A percentile compares a stretch with the other conserved stretches of the same genome.
These are phyloP conservation scores for Sanderia malayensis DNA, from an alignment of 30 jellyfish, hydroid and myxozoan genomes.

Conservation along the genomic window DNA sequence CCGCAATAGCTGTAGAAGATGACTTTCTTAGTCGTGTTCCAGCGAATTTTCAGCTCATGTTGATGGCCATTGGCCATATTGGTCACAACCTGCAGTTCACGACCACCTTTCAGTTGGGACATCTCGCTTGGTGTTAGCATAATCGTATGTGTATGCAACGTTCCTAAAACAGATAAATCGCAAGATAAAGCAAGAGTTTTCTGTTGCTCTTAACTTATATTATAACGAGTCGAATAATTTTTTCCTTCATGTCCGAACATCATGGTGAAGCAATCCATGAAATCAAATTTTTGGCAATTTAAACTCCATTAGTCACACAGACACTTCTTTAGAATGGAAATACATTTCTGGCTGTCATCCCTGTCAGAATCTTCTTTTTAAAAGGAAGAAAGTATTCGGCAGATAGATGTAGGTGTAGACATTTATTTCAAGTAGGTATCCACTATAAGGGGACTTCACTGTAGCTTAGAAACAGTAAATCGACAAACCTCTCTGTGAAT, in stretches of 20 bases:
- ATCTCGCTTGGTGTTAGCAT: conserved; percentile 54
- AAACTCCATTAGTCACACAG: too few relatives aligned
- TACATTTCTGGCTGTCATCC: neutral
- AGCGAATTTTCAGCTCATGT: conserved; percentile 59
- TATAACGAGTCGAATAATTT: neutral
- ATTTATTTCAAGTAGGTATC: too few relatives aligned
- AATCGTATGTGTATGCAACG: conserved; percentile 71
- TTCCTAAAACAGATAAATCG: neutral
- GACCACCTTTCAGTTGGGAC: conserved; percentile 71
- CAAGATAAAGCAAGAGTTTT: neutral
- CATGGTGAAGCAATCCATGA: neutral
- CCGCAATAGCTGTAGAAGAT: conserved; percentile 43
- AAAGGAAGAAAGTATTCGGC: too few relatives aligned
- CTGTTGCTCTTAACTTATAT: neutral
- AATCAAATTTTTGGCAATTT: too few relatives aligned
- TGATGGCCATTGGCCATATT: conserved; percentile 60
- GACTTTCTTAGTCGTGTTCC: conserved; percentile 29
- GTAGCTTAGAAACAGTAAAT: too few relatives aligned
- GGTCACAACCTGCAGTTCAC: conserved; percentile 46
- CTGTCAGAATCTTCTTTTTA: too few relatives aligned
- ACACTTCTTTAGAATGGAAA: neutral
- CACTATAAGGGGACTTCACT: too few relatives aligned
- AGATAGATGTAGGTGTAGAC: too few relatives aligned
- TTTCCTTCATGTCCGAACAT: neutral
- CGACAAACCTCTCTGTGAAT: conserved; percentile 9